Percentiles rank a stretch among this genome's conserved stretches.
Conservation (phyloP, 2,888 invertebrate genomes). For the Apodemia mormo region DNA sequence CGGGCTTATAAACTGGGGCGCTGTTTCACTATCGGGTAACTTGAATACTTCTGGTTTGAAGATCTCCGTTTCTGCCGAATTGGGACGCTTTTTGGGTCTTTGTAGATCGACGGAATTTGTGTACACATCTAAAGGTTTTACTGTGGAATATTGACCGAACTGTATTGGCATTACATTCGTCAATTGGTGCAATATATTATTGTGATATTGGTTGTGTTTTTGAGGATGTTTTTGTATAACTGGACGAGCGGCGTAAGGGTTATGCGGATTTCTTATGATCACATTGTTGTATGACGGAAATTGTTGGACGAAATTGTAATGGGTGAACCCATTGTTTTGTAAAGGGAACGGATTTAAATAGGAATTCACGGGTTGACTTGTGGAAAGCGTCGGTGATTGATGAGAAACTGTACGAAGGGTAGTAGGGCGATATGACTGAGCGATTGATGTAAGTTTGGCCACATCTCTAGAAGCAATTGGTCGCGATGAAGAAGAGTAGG, state of each 20-base stretch:
- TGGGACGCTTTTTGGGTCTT: constrained; percentile 50
- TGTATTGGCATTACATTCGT: constrained; percentile 66
- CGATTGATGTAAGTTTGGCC: constrained; percentile 70
- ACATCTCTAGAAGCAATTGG: constrained; percentile 65
- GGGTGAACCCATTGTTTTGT: constrained; percentile 57
- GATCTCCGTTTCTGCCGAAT: constrained; percentile 54
- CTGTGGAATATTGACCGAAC: constrained; percentile 61
- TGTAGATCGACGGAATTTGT: constrained; percentile 64
- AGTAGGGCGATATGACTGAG: constrained; percentile 74
- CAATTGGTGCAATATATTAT: constrained; percentile 63
- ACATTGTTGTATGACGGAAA: constrained; percentile 61
- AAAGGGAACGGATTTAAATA: constrained; percentile 72
- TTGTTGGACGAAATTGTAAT: constrained; percentile 70
- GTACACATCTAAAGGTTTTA: constrained; percentile 60
- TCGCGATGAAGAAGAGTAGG: constrained; percentile 65
- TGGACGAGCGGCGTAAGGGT: constrained; percentile 62
- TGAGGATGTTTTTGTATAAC: constrained; percentile 60
- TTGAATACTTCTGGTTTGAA: constrained; percentile 72
- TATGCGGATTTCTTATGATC: constrained; percentile 66
- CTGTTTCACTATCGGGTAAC: constrained; percentile 62
- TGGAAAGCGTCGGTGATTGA: constrained; percentile 49
- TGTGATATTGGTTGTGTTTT: constrained; percentile 60
- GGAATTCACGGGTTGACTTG: constrained; percentile 70
- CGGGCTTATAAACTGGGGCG: constrained; percentile 58
- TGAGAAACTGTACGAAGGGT: constrained; percentile 60